Evolutionary conservation across 1,140 invertebrate species (phyloP), one percentile per base, ranked within the genome.

Genomic region (Ostrea denselamellosa): DNA sequence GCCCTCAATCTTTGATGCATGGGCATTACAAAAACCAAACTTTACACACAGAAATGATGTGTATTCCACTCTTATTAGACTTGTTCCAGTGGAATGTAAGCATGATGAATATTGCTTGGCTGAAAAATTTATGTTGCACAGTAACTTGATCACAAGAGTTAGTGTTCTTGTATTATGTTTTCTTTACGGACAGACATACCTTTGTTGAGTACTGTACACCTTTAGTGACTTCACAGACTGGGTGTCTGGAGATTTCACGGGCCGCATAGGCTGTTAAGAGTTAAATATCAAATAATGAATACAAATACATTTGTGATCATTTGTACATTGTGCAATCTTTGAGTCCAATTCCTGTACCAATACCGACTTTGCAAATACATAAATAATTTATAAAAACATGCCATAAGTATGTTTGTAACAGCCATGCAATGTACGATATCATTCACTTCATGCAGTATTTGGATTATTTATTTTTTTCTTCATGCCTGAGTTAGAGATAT

Each of bases 361-460:
- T 28, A 28, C 12, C 12, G 14, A 14, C 17, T 58, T 62, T 62
- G 56, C 56, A 19, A 62, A 62, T 62, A 44, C 34, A 44, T 44
- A 62, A 62, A 28, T 77, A 17, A 17, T 77, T 77, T 14, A 22
- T 28, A 77, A 22, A 77, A 28, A 34, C 68, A 77, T 77, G 68
- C 68, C 22, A 77, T 4, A 77, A 14, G 68, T 25, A 77, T 77
- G 68, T 25, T 25, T 25, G 28, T 77, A 77, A 77, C 25, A 77
- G 68, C 68, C 68, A 77, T 77, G 68, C 68, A 77, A 10, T 44
- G 34, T 44, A 25, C 22, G 14, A 34, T 77, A 28, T 34, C 68
- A 77, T 77, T 77, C 68, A 77, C 34, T 77, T 77, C 68, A 77
- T 77, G 68, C 68, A 77, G 68, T 7, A n/a, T 62, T 62, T 62